Conservation (phyloP, 2,888 invertebrate species). For the Macaria notata region DNA sequence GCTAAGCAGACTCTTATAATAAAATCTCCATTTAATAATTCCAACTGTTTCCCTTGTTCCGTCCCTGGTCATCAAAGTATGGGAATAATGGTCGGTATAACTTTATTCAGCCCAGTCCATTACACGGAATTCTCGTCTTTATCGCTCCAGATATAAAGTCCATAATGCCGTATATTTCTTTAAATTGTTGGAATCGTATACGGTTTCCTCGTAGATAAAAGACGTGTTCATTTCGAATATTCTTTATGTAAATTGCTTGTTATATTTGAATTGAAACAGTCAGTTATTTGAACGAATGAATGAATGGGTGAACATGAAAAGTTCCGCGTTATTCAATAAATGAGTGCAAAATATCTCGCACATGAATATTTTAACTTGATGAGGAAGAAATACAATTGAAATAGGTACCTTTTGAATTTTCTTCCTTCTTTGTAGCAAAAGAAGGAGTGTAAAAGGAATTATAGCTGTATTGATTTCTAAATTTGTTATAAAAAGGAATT, state of each 20-base stretch:
- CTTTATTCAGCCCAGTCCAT: slow-evolving; percentile 1
- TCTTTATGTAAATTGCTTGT: slow-evolving; percentile 15
- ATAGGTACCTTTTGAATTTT: no score
- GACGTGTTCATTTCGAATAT: slow-evolving; percentile 14
- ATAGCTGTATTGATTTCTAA: no score
- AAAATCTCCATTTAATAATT: neutral
- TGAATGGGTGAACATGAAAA: no score
- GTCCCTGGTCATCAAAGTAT: slow-evolving; percentile 3
- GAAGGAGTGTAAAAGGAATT: no score
- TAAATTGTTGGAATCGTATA: slow-evolving; percentile 6
- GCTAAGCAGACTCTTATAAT: no score
- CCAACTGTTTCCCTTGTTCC: neutral
- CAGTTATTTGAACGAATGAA: slow-evolving; percentile 12
- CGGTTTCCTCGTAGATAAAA: slow-evolving; percentile 6
- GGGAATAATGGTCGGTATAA: slow-evolving; percentile 6
- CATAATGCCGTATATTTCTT: slow-evolving; percentile 6
- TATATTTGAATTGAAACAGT: slow-evolving; percentile 17
- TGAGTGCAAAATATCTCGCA: no score
- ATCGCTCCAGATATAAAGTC: slow-evolving; percentile 1
- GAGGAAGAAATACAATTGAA: no score
- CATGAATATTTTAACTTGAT: no score
- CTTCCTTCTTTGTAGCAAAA: no score
- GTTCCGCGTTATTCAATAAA: no score
- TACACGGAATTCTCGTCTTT: slow-evolving; percentile 7
- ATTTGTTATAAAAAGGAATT: no score